Evolutionary conservation across 2,888 invertebrate species (phyloP).

Genomic region (Scaptomyza cyrtandrae): DNA sequence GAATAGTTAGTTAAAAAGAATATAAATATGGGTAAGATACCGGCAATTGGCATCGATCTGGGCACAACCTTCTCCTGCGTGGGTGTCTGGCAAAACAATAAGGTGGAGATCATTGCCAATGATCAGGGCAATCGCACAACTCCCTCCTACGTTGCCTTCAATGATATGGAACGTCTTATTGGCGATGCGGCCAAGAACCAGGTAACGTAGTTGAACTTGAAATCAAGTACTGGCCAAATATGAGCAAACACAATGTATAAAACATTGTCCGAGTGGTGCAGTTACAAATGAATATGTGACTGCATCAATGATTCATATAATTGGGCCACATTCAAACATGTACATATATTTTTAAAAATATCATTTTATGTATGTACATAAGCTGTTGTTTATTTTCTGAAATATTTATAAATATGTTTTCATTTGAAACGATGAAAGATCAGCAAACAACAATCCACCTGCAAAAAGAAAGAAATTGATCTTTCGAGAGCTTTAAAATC

Average conservation of each 20-base stretch:
- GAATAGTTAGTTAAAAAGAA: background rate
- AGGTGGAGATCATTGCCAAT: constrained; percentile 94
- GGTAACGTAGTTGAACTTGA: constrained; percentile 83
- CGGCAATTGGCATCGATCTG: constrained; percentile 91
- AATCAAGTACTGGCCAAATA: constrained; percentile 40
- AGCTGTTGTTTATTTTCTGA: background rate
- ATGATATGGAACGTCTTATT: constrained; percentile 92
- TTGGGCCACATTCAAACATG: background rate
- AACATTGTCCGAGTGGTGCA: background rate
- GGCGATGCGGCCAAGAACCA: constrained; percentile 95
- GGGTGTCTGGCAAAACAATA: constrained; percentile 93
- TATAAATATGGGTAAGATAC: constrained; percentile 83
- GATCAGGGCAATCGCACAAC: constrained; percentile 95
- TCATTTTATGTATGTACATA: too few species aligned
- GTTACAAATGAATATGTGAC: background rate
- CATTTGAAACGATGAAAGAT: background rate
- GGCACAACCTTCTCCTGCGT: constrained; percentile 95
- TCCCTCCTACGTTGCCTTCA: constrained; percentile 94
- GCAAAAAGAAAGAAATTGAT: too few species aligned
- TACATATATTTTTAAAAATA: background rate
- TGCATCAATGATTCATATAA: background rate
- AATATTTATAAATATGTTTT: constrained; percentile 8
- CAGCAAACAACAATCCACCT: background rate
- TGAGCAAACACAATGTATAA: constrained; percentile 5
- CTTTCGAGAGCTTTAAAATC: too few species aligned